Evolutionary conservation across 1,140 invertebrate genomes (phyloP), one percentile per base, ranked within the genome.

Genomic region (Prorops nasuta): DNA sequence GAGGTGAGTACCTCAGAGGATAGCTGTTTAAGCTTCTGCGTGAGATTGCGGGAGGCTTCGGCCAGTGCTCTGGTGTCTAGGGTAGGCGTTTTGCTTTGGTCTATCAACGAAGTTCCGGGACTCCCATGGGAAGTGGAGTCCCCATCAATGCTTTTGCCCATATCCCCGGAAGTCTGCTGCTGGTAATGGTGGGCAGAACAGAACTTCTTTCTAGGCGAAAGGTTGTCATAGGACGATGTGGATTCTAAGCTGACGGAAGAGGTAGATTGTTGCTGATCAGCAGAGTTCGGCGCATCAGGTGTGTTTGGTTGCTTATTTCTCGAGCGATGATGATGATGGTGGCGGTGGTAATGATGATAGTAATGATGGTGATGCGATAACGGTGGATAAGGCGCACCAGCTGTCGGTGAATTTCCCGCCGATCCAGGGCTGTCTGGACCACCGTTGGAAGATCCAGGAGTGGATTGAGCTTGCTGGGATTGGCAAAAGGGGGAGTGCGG

Each of bases 11-110:
- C 91, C 78, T 93, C 90, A 55, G 91, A 91, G 15, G 91, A 94
- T 39, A 96, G 80, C 72, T 94, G 91, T 66, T 91, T 88, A 14
- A 96, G 76, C 16, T 93, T 96, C 70, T 94, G 91, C 31, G 92
- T 94, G 16, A 96, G 81, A 72, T 94, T 96, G 48, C 92, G 84
- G 6, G 91, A 94, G 0, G 92, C 92, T 68, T 95, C 91, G 31
- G 90, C 87, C 2, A 96, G 80, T 7, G 88, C 87, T 48, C 86
- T 82, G 4, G 87, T 89, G 63, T 91, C 88, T 38, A 86, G 64
- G 1, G 78, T 75, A 1, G 79, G 75, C 7, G 72, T 71, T 22
- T 62, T 61, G 12, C 38, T 48, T 20, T 62, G 54, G 17, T 60
- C 32, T 16, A 32, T 15, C 31, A 60, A 3, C 0, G 54, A 51